These are phyloP conservation scores for Dipodomys ordii DNA, from an alignment of 2,113 vertebrate genomes.

Conservation along the genomic window DNA sequence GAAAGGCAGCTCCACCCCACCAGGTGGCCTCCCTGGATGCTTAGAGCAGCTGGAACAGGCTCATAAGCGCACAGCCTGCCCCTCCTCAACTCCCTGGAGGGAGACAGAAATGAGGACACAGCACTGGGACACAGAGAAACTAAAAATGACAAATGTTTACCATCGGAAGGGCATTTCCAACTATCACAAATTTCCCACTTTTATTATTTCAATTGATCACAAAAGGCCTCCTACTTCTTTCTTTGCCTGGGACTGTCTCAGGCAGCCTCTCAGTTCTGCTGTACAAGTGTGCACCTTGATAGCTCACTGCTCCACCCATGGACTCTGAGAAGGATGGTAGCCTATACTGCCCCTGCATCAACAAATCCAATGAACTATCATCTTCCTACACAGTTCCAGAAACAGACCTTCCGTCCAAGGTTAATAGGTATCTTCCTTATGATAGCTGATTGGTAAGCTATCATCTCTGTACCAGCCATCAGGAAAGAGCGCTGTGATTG, in stretches of 20 bases:
- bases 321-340: neutral
- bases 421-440: neutral
- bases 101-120: constrained; percentile 41
- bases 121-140: constrained; percentile 1
- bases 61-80: neutral
- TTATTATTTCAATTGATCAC: neutral
- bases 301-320: neutral
- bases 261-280: neutral
- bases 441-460: neutral
- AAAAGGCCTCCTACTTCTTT: neutral
- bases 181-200: neutral
- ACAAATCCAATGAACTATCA: neutral
- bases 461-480: neutral
- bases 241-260: neutral
- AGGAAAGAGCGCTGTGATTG: neutral
- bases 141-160: constrained; percentile 5
- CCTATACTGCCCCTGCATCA: neutral
- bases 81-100: constrained; percentile 39
- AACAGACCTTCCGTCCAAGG: neutral
- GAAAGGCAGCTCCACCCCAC: constrained; percentile 47
- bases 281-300: neutral
- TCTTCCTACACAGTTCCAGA: constrained; percentile 16
- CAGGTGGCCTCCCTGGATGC: neutral
- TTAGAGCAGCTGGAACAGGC: neutral
- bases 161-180: neutral